Evolutionary conservation across 2,888 invertebrate genomes (phyloP).

Genomic region (Macaria liturata): DNA sequence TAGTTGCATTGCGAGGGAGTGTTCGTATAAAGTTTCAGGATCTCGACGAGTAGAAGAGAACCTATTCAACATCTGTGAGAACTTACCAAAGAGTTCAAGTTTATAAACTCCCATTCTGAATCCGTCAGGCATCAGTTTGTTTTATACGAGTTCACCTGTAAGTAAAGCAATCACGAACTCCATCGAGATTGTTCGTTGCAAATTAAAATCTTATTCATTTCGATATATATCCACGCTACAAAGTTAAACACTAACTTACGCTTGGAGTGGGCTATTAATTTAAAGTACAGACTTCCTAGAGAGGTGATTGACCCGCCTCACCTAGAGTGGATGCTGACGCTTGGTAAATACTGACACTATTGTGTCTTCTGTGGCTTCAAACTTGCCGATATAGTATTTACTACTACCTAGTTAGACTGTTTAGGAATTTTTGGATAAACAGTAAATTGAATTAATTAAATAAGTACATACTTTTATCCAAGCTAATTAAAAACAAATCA

Average conservation of each 20-base stretch:
- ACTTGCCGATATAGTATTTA: neutral
- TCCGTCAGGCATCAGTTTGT: conserved; percentile 11
- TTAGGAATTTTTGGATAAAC: no score
- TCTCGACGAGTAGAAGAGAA: no score
- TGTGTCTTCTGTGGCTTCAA: conserved; percentile 1
- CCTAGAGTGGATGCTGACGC: conserved; percentile 66
- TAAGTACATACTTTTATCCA: no score
- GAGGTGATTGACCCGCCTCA: conserved; percentile 64
- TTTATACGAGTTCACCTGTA: conserved; percentile 18
- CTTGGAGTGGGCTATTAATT: conserved; percentile 62
- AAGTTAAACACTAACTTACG: conserved; percentile 33
- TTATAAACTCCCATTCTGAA: conserved; percentile 11
- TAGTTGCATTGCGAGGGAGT: no score
- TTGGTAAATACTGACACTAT: conserved; percentile 25
- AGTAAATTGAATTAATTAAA: no score
- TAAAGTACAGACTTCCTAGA: conserved; percentile 65
- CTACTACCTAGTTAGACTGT: no score
- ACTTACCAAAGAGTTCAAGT: neutral
- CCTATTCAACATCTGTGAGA: no score
- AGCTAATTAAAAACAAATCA: no score
- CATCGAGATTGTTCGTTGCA: conserved; percentile 2
- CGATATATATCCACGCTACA: conserved; percentile 10
- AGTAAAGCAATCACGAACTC: conserved; percentile 11
- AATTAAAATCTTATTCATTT: conserved; percentile 13
- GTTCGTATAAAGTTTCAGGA: no score